Evolutionary conservation across 1,140 invertebrate genomes (phyloP).

Genomic region (Caenorhabditis briggsae): DNA sequence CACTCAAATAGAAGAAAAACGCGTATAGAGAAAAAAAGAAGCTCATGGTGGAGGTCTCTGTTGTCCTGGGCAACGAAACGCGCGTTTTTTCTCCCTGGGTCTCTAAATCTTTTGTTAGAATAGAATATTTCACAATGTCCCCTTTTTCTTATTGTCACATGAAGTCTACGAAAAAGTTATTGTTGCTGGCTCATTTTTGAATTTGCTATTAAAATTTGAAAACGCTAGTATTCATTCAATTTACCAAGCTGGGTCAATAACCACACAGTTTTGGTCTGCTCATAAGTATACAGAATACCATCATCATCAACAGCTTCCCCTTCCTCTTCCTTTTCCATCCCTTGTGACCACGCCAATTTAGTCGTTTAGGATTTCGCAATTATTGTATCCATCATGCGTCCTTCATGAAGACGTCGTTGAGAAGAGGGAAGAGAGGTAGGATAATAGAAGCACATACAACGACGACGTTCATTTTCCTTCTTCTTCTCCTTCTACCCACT

Average conservation of each 20-base stretch:
- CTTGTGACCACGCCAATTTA: not conserved
- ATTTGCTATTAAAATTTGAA: not conserved
- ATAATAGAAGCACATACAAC: not conserved
- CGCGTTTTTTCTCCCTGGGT: not conserved
- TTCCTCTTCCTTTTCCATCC: not conserved
- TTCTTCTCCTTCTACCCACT: no score
- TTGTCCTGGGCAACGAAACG: not conserved
- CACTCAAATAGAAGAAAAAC: not conserved
- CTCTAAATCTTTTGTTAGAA: not conserved
- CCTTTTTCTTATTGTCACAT: no score
- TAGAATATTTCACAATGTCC: no score
- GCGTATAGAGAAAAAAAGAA: not conserved
- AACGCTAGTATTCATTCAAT: not conserved
- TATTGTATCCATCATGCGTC: not conserved
- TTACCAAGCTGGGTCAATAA: slow-evolving; percentile 26
- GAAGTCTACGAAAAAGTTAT: no score
- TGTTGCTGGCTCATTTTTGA: not conserved
- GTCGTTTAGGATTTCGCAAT: slow-evolving; percentile 12
- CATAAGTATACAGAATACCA: slow-evolving; percentile 30
- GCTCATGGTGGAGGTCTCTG: not conserved
- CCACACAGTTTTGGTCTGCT: slow-evolving; percentile 19
- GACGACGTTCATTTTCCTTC: slow-evolving; percentile 5
- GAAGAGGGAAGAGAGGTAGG: not conserved
- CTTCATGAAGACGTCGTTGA: slow-evolving; percentile 16
- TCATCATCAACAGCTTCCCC: slow-evolving; percentile 47